These are phyloP conservation scores for Geotrupes spiniger DNA, from an alignment of 2,888 invertebrate genomes.

Conservation along the genomic window DNA sequence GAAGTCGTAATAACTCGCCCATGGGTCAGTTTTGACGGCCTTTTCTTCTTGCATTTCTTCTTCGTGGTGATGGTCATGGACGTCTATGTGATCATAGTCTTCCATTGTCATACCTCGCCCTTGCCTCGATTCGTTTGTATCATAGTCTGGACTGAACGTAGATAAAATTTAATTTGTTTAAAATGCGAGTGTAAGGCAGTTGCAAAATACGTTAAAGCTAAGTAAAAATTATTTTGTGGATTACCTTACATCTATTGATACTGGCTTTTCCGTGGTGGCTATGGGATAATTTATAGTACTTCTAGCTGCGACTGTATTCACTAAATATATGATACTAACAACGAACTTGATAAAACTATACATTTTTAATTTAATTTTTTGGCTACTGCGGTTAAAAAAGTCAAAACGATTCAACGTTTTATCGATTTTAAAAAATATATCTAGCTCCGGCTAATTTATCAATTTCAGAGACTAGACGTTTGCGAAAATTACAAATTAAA, in stretches of 20 bases:
- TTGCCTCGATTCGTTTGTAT: constrained; percentile 20
- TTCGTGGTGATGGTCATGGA: constrained; percentile 52
- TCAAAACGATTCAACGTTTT: constrained; percentile 2
- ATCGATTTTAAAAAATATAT: constrained; percentile 9
- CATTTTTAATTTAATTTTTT: constrained; percentile 14
- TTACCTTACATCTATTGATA: constrained; percentile 9
- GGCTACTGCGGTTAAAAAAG: not conserved
- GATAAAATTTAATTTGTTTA: too few species aligned
- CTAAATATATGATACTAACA: constrained; percentile 15
- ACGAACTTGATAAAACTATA: not conserved
- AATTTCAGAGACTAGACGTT: constrained; percentile 31
- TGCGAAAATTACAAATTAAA: too few species aligned
- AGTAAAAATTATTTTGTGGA: not conserved
- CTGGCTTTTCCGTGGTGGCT: constrained; percentile 34
- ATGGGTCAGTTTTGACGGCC: constrained; percentile 66
- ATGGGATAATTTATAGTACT: constrained; percentile 32
- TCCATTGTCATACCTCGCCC: constrained; percentile 50
- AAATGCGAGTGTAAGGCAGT: too few species aligned
- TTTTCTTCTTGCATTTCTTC: constrained; percentile 54
- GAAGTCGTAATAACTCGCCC: constrained; percentile 82
- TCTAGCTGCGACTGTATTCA: constrained; percentile 17
- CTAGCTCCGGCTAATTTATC: constrained; percentile 33
- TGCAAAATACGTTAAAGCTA: too few species aligned
- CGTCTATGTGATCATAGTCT: constrained; percentile 51
- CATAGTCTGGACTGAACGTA: too few species aligned